phyloP scores from a whole-genome alignment of 2,888 invertebrate genomes.

The Corbicula japonica region DNA sequence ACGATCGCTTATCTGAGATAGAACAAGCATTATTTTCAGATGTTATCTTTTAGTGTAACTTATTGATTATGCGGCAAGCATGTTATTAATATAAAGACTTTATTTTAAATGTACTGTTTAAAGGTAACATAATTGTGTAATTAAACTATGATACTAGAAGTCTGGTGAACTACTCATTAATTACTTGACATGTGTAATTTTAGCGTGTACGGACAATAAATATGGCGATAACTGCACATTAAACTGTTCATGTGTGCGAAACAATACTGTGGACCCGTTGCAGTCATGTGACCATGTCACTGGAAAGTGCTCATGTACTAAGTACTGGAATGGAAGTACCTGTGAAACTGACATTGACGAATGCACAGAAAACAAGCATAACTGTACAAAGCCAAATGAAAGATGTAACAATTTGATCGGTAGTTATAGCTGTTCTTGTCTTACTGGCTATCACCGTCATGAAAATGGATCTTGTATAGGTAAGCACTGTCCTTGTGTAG shows the following conservation, averaged over 20 bases:
- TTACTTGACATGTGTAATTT: too few species aligned
- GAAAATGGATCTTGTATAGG: neutral
- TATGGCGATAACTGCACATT: neutral
- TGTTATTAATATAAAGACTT: neutral
- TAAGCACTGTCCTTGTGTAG: too few species aligned
- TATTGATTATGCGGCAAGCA: too few species aligned
- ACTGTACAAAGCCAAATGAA: neutral
- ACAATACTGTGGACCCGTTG: neutral
- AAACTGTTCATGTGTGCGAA: neutral
- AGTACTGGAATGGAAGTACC: neutral
- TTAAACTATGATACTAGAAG: too few species aligned
- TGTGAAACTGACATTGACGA: constrained; percentile 6
- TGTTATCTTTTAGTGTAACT: too few species aligned
- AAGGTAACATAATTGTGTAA: neutral
- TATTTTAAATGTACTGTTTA: neutral
- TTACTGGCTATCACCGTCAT: neutral
- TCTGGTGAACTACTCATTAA: neutral
- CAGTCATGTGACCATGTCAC: neutral
- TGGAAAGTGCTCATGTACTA: neutral
- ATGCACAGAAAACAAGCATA: constrained; percentile 1
- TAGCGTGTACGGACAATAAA: neutral
- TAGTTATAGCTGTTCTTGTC: neutral
- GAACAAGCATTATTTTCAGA: too few species aligned
- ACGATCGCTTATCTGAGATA: too few species aligned
- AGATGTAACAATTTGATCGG: neutral